Evolutionary conservation across 1,140 invertebrate species (phyloP), one percentile per base, ranked within the genome.

Genomic region (Batillaria attramentaria): DNA sequence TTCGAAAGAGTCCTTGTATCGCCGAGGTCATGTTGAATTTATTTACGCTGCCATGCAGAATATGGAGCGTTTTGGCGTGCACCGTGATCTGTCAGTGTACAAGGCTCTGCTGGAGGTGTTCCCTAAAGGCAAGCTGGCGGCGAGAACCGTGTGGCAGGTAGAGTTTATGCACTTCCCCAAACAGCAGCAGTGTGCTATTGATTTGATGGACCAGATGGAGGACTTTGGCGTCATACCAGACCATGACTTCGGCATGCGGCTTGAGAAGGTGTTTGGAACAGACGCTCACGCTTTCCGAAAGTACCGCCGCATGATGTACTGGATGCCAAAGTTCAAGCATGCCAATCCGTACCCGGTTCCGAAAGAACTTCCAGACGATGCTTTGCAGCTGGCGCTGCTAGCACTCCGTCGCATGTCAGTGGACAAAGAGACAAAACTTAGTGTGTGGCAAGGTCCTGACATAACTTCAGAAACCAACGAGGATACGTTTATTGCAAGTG

Each of bases 251-350:
- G 94, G 97, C 85, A 91, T 93, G 77, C 94, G 98, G 85, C 89
- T 99, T 0, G 81, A 95, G 13, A 95, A 95, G 86, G 94, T 94
- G 57, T 99, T 99, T 92, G 97, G 98, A 0, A 91, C 92, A 77
- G 92, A 94, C 84, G 94, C 94, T 18, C 93, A 94, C 87, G 95
- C 96, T 0, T 89, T 97, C 20, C 92, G 95, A 79, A 98, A 98
- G 89, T 96, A 94, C 87, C 95, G 94, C 92, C 93, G 97, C 66
- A 97, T 99, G 95, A 94, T 97, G 92, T 99, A 99, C 88, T 99
- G 98, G 98, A 95, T 98, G 94, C 97, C 98, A 4, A 99, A 99
- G 90, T 97, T 99, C 86, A 96, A 94, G 87, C 95, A 99, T 90
- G 89, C 95, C 0, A 97, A 96, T 83, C 98, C 98, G 2, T 99